Percentiles rank a stretch among this genome's conserved stretches.
phyloP scores from a whole-genome alignment of 2,797 vertebrate species.

The Toxotes lorentzi region DNA sequence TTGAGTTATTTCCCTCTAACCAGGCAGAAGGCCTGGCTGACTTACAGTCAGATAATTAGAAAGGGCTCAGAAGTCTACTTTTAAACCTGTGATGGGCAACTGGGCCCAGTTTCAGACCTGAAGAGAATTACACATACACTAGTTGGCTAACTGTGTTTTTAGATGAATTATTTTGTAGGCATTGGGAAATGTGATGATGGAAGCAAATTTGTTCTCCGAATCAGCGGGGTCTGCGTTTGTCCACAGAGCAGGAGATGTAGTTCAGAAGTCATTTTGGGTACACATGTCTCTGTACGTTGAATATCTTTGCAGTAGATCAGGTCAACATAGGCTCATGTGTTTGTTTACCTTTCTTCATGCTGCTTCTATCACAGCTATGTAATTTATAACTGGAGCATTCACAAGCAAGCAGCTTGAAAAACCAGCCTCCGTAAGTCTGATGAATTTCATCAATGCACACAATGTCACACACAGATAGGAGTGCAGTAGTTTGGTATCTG shows the following conservation, averaged over 20 bases:
- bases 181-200: neutral
- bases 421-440: slow-evolving; percentile 28
- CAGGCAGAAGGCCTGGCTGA: slow-evolving; percentile 46
- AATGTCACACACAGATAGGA: neutral
- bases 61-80: slow-evolving; percentile 37
- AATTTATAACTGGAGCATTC: slow-evolving; percentile 8
- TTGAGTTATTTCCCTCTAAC: slow-evolving; percentile 72
- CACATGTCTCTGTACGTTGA: neutral
- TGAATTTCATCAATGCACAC: slow-evolving; percentile 27
- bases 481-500: slow-evolving; percentile 12
- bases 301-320: slow-evolving; percentile 10
- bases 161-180: neutral
- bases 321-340: neutral
- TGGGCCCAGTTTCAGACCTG: slow-evolving; percentile 18
- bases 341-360: slow-evolving; percentile 10
- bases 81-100: slow-evolving; percentile 34
- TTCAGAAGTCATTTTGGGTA: neutral
- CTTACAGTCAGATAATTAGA: slow-evolving; percentile 52
- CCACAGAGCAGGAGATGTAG: neutral
- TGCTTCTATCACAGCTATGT: slow-evolving; percentile 12
- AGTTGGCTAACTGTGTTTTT: slow-evolving; percentile 6
- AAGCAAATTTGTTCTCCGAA: neutral
- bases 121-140: slow-evolving; percentile 25
- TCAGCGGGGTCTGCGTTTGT: neutral
- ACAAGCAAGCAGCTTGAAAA: slow-evolving; percentile 29